Percentiles rank a stretch among this genome's conserved stretches.
phyloP scores from a whole-genome alignment of 2,888 invertebrate species.

The Lasioglossum zephyrum region DNA sequence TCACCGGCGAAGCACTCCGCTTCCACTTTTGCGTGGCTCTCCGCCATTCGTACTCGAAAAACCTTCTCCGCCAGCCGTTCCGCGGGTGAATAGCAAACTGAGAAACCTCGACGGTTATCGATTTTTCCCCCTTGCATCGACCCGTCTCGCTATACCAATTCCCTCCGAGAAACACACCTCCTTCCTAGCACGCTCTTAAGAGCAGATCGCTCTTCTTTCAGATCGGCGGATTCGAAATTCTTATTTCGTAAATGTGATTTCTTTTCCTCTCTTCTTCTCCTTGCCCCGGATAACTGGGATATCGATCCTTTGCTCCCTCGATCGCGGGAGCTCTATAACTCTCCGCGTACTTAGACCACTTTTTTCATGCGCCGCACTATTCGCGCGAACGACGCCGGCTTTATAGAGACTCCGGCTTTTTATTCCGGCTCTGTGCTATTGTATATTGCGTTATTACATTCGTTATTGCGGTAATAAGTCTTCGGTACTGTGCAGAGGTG shows the following conservation, averaged over 20 bases:
- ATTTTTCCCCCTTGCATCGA: conserved; percentile 12
- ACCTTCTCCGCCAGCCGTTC: conserved; percentile 32
- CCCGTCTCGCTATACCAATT: neutral
- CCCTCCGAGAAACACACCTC: neutral
- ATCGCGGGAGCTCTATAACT: neutral
- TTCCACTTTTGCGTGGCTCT: conserved; percentile 55
- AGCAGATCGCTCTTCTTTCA: neutral
- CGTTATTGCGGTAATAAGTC: neutral
- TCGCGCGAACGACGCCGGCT: neutral
- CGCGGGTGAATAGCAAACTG: conserved; percentile 21
- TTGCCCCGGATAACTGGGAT: neutral
- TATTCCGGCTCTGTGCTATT: neutral
- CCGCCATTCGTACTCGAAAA: conserved; percentile 42
- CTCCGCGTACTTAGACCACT: neutral
- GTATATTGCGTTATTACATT: neutral
- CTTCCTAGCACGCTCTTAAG: neutral
- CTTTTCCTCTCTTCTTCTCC: neutral
- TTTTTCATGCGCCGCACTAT: neutral
- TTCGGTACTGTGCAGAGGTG: neutral
- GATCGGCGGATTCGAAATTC: neutral
- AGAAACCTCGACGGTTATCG: conserved; percentile 15
- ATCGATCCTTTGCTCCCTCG: neutral
- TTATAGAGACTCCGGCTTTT: neutral
- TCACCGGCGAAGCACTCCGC: conserved; percentile 28
- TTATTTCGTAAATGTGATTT: neutral